A percentile compares a stretch with the other conserved stretches of the same genome.
phyloP scores from a whole-genome alignment of 2,888 invertebrate species.

The Athripsodes cinereus region DNA sequence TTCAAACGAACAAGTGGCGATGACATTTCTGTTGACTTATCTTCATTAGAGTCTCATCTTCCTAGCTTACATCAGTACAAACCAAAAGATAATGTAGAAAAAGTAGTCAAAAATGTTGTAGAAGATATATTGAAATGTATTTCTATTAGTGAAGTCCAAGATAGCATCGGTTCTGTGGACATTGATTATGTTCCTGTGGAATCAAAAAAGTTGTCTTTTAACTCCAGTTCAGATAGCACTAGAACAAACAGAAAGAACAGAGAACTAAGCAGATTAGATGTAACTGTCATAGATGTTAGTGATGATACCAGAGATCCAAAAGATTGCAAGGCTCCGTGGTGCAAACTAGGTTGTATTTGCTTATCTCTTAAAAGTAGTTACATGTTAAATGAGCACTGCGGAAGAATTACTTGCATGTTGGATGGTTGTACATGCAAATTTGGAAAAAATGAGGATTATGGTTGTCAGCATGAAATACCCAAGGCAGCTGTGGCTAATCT shows the following conservation, averaged over 20 bases:
- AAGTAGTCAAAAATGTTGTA: slow-evolving; percentile 41
- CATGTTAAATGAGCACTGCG: slow-evolving; percentile 54
- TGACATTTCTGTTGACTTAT: slow-evolving; percentile 25
- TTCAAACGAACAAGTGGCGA: slow-evolving; percentile 3
- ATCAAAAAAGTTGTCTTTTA: slow-evolving; percentile 15
- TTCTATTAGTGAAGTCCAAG: slow-evolving; percentile 53
- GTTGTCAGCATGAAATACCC: slow-evolving; percentile 15
- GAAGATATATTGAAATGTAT: slow-evolving; percentile 53
- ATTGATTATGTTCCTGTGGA: slow-evolving; percentile 30
- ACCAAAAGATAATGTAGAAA: slow-evolving; percentile 23
- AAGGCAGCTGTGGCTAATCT: slow-evolving; percentile 37
- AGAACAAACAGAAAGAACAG: slow-evolving; percentile 34
- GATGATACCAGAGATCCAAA: slow-evolving; percentile 30
- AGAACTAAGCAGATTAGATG: slow-evolving; percentile 58
- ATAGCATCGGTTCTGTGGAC: slow-evolving; percentile 44
- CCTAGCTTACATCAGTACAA: slow-evolving; percentile 21
- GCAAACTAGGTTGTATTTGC: slow-evolving; percentile 63
- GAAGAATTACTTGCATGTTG: slow-evolving; percentile 55
- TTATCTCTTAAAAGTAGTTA: slow-evolving; percentile 47
- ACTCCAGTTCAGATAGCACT: slow-evolving; percentile 7
- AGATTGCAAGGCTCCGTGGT: slow-evolving; percentile 50
- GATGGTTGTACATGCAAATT: slow-evolving; percentile 41
- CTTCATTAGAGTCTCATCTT: slow-evolving; percentile 30
- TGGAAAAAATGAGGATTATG: slow-evolving; percentile 28
- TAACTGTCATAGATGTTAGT: slow-evolving; percentile 56